Base-by-base conservation (phyloP, 2,888 invertebrate genomes). In the Thymelicus acteon region DNA sequence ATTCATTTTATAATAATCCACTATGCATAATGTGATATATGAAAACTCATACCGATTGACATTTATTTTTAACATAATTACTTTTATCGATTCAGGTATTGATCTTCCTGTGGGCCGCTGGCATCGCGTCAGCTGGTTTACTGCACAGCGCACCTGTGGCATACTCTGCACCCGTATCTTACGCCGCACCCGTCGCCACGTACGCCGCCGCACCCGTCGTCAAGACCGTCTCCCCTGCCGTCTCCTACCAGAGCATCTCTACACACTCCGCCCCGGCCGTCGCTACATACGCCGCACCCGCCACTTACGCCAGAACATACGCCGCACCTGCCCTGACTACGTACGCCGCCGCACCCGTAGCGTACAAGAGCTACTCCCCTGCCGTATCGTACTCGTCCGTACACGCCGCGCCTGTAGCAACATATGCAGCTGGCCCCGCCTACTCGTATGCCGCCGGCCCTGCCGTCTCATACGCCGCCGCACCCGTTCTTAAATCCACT, bases 51-150 rank as follows among this genome's bases (percentile, higher is more conserved):
- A 40, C 2, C 39, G 39, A 40, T 40, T 39, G 39, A 7, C 6
- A 39, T 39, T 39, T n/a, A 24, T 24, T n/a, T n/a, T n/a, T 44
- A 10, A 10, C 8, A 44, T 44, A 12, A 10, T 19, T 52, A 7
- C 8, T 57, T 52, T 54, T 8, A 65, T 57, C 58, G 8, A 77
- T 78, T 19, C 79, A 92, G 95, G 88, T 95, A 76, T 81, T 95
- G 76, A 85, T 95, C 69, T 86, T 96, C 81, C 88, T 94, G 82
- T 94, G 95, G 83, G 89, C 94, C 79, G 93, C 95, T 86, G 95
- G 95, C 79, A 91, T 94, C 75, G 95, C 95, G 80, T 94, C 94
- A 82, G 96, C 96, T 71, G 96, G 96, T 78, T 83, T 95, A 24
- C 84, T 90, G 48, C 90, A 92, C 72, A 88, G 85, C 39, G 89